phyloP scores from a whole-genome alignment of 2,113 vertebrate genomes.

The Psettodes erumei region DNA sequence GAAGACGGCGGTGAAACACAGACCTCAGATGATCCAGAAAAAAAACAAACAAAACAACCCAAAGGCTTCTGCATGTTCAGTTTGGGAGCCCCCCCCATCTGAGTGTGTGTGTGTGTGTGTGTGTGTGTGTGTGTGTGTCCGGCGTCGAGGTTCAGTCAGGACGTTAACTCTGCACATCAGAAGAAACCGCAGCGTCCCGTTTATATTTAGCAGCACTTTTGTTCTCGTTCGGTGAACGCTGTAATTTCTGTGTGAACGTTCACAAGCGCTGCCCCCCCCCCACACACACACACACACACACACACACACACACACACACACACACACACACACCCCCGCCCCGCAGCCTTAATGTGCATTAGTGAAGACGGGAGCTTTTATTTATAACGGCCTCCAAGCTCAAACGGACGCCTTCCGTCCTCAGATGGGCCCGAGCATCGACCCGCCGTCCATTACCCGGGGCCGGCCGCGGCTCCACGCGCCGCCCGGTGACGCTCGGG shows the following conservation, averaged over 20 bases:
- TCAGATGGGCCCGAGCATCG: slow-evolving; percentile 62
- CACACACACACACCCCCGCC: background rate
- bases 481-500: slow-evolving; percentile 31
- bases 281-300: background rate
- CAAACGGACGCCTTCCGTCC: slow-evolving; percentile 50
- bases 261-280: too few species aligned
- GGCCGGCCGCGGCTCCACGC: slow-evolving; percentile 50
- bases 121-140: too few species aligned
- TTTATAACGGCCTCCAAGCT: slow-evolving; percentile 65
- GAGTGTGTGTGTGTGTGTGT: too few species aligned
- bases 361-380: slow-evolving; percentile 52
- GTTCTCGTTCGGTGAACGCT: slow-evolving; percentile 59
- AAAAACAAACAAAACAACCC: too few species aligned
- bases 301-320: background rate
- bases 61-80: too few species aligned
- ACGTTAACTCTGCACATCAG: slow-evolving; percentile 29
- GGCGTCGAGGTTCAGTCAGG: too few species aligned
- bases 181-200: slow-evolving; percentile 44
- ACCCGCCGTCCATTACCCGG: slow-evolving; percentile 58
- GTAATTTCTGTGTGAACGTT: slow-evolving; percentile 59
- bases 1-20: too few species aligned
- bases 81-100: too few species aligned
- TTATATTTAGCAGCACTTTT: slow-evolving; percentile 71
- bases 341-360: slow-evolving; percentile 64
- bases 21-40: too few species aligned